phyloP scores from a whole-genome alignment of 2,888 invertebrate species.

The Nesidiocoris tenuis region DNA sequence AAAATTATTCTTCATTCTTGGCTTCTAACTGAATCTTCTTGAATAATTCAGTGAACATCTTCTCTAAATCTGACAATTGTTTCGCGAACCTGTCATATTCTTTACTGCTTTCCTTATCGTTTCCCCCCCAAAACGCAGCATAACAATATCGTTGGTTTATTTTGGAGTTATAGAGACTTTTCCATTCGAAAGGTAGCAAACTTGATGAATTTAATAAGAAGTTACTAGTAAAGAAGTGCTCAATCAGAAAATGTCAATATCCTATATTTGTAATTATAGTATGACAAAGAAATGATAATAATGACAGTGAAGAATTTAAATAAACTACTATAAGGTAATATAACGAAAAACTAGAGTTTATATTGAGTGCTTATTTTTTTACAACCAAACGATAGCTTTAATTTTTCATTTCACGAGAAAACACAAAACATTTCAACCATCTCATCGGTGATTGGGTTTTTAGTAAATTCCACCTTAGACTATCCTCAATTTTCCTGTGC shows the following conservation, averaged over 20 bases:
- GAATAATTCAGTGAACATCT: background rate
- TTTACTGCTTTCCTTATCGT: too few species aligned
- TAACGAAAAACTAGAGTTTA: slow-evolving; percentile 31
- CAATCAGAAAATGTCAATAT: slow-evolving; percentile 34
- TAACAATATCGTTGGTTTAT: too few species aligned
- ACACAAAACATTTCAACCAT: background rate
- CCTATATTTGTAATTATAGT: slow-evolving; percentile 35
- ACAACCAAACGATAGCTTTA: slow-evolving; percentile 25
- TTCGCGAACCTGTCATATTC: too few species aligned
- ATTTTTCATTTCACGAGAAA: slow-evolving; percentile 1
- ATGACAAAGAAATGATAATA: slow-evolving; percentile 11
- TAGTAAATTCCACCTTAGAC: too few species aligned
- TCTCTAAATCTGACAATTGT: too few species aligned
- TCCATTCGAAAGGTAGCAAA: background rate
- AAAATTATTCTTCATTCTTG: background rate
- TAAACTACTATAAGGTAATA: slow-evolving; percentile 18
- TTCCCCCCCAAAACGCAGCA: too few species aligned
- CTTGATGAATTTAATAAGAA: slow-evolving; percentile 23
- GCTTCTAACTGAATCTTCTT: background rate
- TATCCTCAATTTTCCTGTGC: background rate
- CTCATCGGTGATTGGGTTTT: too few species aligned
- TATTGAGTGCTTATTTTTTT: slow-evolving; percentile 40
- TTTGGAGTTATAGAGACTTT: background rate
- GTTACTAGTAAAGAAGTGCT: slow-evolving; percentile 41
- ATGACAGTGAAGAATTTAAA: slow-evolving; percentile 22